Percentiles rank a stretch among this genome's conserved stretches.
Evolutionary conservation across 2,888 invertebrate genomes (phyloP).

Genomic region (Drepanosiphum platanoidis): DNA sequence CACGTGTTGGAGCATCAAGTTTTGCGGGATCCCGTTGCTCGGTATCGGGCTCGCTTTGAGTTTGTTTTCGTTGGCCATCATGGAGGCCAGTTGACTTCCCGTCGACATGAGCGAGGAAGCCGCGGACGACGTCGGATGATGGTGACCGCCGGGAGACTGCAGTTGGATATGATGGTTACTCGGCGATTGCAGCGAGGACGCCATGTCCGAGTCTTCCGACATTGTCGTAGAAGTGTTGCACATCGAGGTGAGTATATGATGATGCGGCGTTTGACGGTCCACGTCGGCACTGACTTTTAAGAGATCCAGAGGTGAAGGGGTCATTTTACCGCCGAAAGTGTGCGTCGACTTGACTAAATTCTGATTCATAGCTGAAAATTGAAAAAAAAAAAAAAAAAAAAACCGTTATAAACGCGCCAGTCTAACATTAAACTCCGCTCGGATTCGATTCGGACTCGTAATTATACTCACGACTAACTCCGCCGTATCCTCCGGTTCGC

Average conservation of each 20-base stretch:
- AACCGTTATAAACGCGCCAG: no score
- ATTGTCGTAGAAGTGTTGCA: conserved; percentile 62
- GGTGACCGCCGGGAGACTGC: conserved; percentile 49
- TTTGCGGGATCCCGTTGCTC: conserved; percentile 51
- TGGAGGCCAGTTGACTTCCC: conserved; percentile 40
- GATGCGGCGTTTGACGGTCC: conserved; percentile 63
- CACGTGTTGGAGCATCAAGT: conserved; percentile 69
- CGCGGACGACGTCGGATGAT: conserved; percentile 37
- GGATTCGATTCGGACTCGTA: no score
- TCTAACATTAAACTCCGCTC: no score
- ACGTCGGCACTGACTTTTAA: conserved; percentile 62
- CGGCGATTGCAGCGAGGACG: conserved; percentile 52
- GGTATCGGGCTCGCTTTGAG: conserved; percentile 39
- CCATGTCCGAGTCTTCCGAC: conserved; percentile 58
- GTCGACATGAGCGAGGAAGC: conserved; percentile 35
- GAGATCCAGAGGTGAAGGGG: conserved; percentile 62
- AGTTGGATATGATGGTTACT: conserved; percentile 56
- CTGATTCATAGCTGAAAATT: conserved; percentile 63
- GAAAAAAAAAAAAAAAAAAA: background rate
- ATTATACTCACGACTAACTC: conserved; percentile 73
- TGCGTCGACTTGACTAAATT: conserved; percentile 64
- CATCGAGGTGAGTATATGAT: conserved; percentile 61
- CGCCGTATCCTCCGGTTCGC: conserved; percentile 94
- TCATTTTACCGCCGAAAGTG: conserved; percentile 63
- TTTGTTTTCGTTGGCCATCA: conserved; percentile 55